Conservation (phyloP, 1,140 invertebrate species). For the Medauroidea extradentata region DNA sequence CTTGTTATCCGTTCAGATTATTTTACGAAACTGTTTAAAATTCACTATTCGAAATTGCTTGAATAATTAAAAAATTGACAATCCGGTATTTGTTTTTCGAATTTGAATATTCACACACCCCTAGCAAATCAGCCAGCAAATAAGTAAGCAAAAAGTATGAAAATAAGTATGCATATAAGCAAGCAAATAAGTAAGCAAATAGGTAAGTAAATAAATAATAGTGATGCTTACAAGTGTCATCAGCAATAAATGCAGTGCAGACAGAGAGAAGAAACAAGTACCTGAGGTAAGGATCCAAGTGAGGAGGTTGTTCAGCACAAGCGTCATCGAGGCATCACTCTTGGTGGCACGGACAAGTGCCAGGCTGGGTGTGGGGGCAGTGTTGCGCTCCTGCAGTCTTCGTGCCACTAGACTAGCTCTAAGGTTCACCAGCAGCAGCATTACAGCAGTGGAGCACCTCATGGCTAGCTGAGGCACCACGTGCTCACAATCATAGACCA, state of each 20-base stretch:
- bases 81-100: too few species aligned
- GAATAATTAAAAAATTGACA: too few species aligned
- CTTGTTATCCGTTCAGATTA: too few species aligned
- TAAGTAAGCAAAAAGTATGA: too few species aligned
- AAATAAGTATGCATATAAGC: too few species aligned
- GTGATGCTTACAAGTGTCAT: not conserved
- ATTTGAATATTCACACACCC: too few species aligned
- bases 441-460: conserved; percentile 61
- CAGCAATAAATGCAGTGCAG: too few species aligned
- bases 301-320: conserved; percentile 52
- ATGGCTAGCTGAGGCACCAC: conserved; percentile 62
- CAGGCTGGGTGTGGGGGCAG: conserved; percentile 17
- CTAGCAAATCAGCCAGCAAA: too few species aligned
- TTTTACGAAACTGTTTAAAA: too few species aligned
- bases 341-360: conserved; percentile 33
- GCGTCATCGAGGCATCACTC: conserved; percentile 60
- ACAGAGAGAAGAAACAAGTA: conserved; percentile 16
- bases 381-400: conserved; percentile 2
- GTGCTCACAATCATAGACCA: conserved; percentile 25
- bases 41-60: too few species aligned
- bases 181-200: too few species aligned
- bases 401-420: conserved; percentile 51
- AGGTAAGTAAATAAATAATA: too few species aligned
- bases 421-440: conserved; percentile 65
- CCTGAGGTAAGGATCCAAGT: conserved; percentile 49